Percentiles rank a stretch among this genome's conserved stretches.
These are phyloP conservation scores for Chloropsis cyanopogon DNA, from an alignment of 2,113 vertebrate species.

Conservation along the genomic window DNA sequence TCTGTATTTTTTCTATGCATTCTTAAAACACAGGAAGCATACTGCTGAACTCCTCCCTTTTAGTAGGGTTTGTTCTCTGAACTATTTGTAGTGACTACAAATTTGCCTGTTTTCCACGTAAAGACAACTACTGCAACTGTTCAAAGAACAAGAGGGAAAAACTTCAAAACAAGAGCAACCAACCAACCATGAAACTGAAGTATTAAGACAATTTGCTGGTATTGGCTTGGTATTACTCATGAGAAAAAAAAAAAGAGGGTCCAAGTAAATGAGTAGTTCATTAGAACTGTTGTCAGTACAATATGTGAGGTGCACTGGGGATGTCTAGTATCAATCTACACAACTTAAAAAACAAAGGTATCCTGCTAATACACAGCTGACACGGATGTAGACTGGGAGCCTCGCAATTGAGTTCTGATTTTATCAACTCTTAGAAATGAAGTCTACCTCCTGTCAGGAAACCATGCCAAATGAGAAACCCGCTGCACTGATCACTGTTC, in stretches of 20 bases:
- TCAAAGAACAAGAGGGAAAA: not conserved
- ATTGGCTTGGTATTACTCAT: not conserved
- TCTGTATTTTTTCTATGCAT: not conserved
- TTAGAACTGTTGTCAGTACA: not conserved
- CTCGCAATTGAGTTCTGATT: not conserved
- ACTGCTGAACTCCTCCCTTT: not conserved
- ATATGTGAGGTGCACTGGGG: not conserved
- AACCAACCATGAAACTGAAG: not conserved
- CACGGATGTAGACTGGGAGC: not conserved
- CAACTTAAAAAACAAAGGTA: not conserved
- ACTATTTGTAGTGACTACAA: not conserved
- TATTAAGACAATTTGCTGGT: not conserved
- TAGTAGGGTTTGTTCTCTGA: not conserved
- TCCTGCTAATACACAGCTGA: not conserved
- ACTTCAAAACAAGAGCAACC: not conserved
- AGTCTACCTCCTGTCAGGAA: constrained; percentile 11
- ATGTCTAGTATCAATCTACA: not conserved
- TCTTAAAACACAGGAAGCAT: not conserved
- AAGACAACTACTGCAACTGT: not conserved
- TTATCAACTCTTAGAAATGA: constrained; percentile 4
- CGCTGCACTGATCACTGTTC: constrained; percentile 31
- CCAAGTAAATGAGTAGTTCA: not conserved
- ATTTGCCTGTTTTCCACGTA: not conserved
- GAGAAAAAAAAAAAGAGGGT: not conserved
- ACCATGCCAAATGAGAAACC: not conserved